A percentile compares a stretch with the other conserved stretches of the same genome.
Evolutionary conservation across 1,140 invertebrate genomes (phyloP).

Genomic region (Papilio helenus): DNA sequence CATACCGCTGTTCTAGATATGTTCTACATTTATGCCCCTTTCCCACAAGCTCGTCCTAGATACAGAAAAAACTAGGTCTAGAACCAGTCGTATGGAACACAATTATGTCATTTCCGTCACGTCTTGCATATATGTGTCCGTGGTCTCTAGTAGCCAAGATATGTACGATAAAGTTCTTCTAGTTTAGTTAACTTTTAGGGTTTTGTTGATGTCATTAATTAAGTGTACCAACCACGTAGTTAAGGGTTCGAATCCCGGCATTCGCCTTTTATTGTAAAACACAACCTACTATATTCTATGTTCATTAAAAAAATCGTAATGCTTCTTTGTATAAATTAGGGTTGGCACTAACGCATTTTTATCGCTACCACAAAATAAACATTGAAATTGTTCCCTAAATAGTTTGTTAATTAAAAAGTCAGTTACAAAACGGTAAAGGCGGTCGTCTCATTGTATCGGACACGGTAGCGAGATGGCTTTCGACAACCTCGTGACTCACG

Average conservation of each 20-base stretch:
- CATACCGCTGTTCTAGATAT: not conserved
- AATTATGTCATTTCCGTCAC: conserved; percentile 1
- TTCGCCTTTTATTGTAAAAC: no score
- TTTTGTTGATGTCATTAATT: not conserved
- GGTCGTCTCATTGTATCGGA: conserved; percentile 57
- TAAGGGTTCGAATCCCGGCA: no score
- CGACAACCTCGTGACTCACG: conserved; percentile 78
- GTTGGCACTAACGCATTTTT: no score
- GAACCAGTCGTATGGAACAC: not conserved
- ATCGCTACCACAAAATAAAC: not conserved
- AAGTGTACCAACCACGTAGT: not conserved
- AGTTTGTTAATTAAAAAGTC: conserved; percentile 23
- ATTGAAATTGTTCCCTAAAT: not conserved
- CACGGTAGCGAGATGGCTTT: conserved; percentile 70
- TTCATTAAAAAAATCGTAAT: no score
- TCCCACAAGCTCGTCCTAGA: not conserved
- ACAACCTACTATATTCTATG: no score
- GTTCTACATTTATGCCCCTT: conserved; percentile 3
- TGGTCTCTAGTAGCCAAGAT: not conserved
- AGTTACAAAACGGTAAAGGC: not conserved
- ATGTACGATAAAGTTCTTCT: not conserved
- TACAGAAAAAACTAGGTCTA: conserved; percentile 4
- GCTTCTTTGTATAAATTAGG: no score
- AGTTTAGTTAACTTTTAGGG: not conserved
- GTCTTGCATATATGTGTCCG: conserved; percentile 1